Conservation (phyloP, 2,113 vertebrate genomes). For the Xiphophorus maculatus region DNA sequence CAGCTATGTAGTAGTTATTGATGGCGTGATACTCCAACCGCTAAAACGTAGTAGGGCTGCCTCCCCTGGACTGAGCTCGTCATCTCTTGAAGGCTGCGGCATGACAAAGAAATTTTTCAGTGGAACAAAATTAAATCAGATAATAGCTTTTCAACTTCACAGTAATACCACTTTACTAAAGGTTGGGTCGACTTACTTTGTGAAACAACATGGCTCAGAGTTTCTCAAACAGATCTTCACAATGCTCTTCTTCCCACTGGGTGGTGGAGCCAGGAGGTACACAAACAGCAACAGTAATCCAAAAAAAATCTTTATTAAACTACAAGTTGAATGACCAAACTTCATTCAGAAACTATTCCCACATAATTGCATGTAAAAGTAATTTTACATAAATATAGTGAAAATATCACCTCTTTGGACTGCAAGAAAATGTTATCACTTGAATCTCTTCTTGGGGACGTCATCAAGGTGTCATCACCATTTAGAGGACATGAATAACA, state of each 20-base stretch:
- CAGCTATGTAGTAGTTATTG: not conserved
- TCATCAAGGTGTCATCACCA: too few species aligned
- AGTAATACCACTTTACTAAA: not conserved
- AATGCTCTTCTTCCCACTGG: too few species aligned
- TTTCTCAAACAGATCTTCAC: not conserved
- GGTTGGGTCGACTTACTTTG: not conserved
- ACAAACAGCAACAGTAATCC: not conserved
- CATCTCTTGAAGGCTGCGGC: not conserved
- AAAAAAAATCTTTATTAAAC: too few species aligned
- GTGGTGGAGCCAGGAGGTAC: not conserved
- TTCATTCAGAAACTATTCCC: too few species aligned
- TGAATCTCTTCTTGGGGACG: too few species aligned
- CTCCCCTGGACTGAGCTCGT: not conserved
- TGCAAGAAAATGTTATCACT: too few species aligned
- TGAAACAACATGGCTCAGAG: conserved; percentile 1
- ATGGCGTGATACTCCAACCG: not conserved
- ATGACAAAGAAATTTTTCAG: not conserved
- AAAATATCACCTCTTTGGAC: too few species aligned
- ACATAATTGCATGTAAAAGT: too few species aligned
- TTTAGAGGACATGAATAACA: too few species aligned
- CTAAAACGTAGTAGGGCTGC: not conserved
- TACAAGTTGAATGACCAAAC: too few species aligned
- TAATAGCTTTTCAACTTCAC: not conserved
- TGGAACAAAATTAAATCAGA: not conserved
- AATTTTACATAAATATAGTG: too few species aligned